Evolutionary conservation across 1,140 invertebrate species (phyloP).

Genomic region (Zaprionus tsacasi): DNA sequence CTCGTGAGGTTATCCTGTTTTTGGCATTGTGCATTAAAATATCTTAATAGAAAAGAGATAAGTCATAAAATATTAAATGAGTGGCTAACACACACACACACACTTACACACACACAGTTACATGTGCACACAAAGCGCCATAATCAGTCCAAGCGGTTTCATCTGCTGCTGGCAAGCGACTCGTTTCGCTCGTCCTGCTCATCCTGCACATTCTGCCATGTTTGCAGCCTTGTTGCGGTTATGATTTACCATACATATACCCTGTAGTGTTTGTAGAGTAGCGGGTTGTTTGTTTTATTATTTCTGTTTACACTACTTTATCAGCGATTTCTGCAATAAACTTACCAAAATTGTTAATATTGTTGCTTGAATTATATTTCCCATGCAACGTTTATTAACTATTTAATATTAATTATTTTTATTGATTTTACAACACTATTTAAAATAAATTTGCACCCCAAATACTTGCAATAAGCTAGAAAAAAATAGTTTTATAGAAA

Average conservation of each 20-base stretch:
- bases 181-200: too few relatives aligned
- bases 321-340: too few relatives aligned
- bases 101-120: conserved; percentile 2
- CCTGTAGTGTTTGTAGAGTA: conserved; percentile 4
- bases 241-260: conserved; percentile 54
- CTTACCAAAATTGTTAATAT: too few relatives aligned
- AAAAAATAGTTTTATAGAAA: too few relatives aligned
- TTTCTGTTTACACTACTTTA: too few relatives aligned
- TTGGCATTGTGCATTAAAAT: conserved; percentile 58
- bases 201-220: conserved; percentile 8
- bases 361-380: too few relatives aligned
- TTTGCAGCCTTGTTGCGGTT: conserved; percentile 61
- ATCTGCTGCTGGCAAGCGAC: conserved; percentile 44
- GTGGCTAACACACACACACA: conserved; percentile 48
- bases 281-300: neutral
- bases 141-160: conserved; percentile 65
- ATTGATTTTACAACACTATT: too few relatives aligned
- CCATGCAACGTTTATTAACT: too few relatives aligned
- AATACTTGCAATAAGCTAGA: too few relatives aligned
- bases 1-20: conserved; percentile 45
- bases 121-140: conserved; percentile 15
- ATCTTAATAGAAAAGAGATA: conserved; percentile 82
- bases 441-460: too few relatives aligned
- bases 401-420: too few relatives aligned
- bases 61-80: conserved; percentile 79